Evolutionary conservation across 2,113 vertebrate species (phyloP).

Genomic region (Pheucticus melanocephalus): DNA sequence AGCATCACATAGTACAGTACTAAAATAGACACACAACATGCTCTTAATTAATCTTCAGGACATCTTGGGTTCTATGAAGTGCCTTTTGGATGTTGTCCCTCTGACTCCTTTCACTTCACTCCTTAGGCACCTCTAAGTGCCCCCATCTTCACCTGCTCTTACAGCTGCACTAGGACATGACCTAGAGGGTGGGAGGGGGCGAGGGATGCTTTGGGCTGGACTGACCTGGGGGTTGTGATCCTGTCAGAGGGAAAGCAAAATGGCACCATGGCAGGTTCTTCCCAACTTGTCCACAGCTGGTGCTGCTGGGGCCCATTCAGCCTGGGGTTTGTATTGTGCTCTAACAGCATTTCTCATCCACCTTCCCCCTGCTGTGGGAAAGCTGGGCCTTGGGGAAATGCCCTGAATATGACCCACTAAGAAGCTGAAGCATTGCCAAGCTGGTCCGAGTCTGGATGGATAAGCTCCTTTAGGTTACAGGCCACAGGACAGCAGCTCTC

Average conservation of each 20-base stretch:
- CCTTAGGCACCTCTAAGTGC: not conserved
- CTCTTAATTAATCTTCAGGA: not conserved
- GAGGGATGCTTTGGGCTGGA: not conserved
- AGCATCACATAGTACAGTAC: not conserved
- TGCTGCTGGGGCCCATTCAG: not conserved
- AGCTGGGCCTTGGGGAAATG: not conserved
- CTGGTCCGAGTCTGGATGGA: accelerated
- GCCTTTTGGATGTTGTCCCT: not conserved
- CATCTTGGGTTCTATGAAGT: not conserved
- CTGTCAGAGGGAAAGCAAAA: not conserved
- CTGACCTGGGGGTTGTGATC: not conserved
- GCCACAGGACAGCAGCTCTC: not conserved
- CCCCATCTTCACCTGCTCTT: not conserved
- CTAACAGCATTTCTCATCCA: accelerated
- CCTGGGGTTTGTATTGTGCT: not conserved
- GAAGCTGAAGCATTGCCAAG: not conserved
- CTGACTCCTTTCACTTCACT: not conserved
- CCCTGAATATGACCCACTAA: accelerated
- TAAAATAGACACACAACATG: not conserved
- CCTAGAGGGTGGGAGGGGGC: accelerated
- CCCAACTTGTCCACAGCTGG: not conserved
- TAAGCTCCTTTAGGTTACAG: not conserved
- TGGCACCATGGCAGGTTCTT: not conserved
- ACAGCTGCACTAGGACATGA: not conserved
- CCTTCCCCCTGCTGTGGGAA: accelerated